Evolutionary conservation across 2,888 invertebrate species (phyloP), one percentile per base, ranked within the genome.

Genomic region (Parnassius mnemosyne): DNA sequence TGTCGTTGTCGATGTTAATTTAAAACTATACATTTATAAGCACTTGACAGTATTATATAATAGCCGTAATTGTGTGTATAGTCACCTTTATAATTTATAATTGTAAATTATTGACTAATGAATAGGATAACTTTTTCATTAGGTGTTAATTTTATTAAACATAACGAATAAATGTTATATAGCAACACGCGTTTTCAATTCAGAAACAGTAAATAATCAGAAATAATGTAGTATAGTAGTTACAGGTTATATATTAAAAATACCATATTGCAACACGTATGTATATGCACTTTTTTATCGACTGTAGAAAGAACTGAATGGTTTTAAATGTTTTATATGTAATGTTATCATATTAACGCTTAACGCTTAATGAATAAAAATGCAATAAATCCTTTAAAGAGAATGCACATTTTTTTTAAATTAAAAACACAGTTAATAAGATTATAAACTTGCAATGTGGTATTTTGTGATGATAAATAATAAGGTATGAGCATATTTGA

Each of bases 31-130:
- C 34, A 49, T 57, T 60, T 53, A 68, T 25, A 62, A 62, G 57
- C 57, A 63, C 58, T 75, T 79, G 76, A 53, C 42, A 49, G 13
- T 49, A 50, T 54, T 43, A 50, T 50, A 60, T 60, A 47, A 42
- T 11, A 60, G n/a, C 9, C 9, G 10, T 13, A 49, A 9, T 7
- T 12, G 13, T 13, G n/a, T n/a, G 7, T 49, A 1, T 2, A 13
- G 5, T 49, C 49, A 13, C 16, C 49, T 1, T 13, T 13, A 49
- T 11, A 49, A n/a, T 7, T 49, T 34, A 34, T 13, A n/a, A 46
- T 46, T 46, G 49, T 49, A 10, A 49, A n/a, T 49, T 49, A 49
- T 12, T 13, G 9, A 49, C n/a, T 13, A 13, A 11, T 16, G 13
- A 16, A 13, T 20, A 20, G 3, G 2, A 20, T 9, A 49, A 13